A percentile compares a stretch with the other conserved stretches of the same genome.
Conservation (phyloP, 2,888 invertebrate genomes). For the Scrobipalpa atriplicella region DNA sequence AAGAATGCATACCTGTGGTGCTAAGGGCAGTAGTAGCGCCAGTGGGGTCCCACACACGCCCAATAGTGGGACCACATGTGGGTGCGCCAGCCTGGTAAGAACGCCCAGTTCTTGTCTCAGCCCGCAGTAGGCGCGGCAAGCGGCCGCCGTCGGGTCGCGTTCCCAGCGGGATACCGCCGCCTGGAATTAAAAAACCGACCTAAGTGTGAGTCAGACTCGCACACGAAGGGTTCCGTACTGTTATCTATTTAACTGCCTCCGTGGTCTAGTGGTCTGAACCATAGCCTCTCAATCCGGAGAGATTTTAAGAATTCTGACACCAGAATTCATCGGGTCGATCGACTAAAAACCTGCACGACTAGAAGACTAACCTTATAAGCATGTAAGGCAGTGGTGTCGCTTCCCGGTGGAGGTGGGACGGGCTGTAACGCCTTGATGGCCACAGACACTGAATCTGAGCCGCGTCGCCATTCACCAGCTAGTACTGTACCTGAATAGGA, state of each 20-base stretch:
- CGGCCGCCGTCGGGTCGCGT: conserved; percentile 94
- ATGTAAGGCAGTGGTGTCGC: conserved; percentile 46
- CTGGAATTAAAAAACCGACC: too few species aligned
- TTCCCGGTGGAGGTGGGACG: conserved; percentile 87
- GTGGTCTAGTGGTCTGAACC: too few species aligned
- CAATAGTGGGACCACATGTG: conserved; percentile 95
- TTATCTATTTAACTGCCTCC: too few species aligned
- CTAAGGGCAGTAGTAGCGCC: conserved; percentile 94
- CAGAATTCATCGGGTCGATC: too few species aligned
- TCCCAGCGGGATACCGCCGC: conserved; percentile 95
- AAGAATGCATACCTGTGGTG: conserved; percentile 85
- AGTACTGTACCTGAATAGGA: conserved; percentile 93
- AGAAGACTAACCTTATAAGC: conserved; percentile 5
- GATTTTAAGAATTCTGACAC: too few species aligned
- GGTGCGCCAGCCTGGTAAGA: conserved; percentile 91
- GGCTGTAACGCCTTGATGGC: conserved; percentile 99
- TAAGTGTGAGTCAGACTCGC: too few species aligned
- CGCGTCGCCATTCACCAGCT: conserved; percentile 70
- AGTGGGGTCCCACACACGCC: conserved; percentile 95
- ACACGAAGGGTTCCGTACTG: too few species aligned
- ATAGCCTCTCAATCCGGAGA: too few species aligned
- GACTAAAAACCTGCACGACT: too few species aligned
- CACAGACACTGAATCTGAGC: conserved; percentile 82
- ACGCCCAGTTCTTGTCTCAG: conserved; percentile 97
- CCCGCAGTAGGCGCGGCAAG: conserved; percentile 98